Conservation (phyloP, 64 coral and sea anemone species). For the Dendrophyllia cribrosa region DNA sequence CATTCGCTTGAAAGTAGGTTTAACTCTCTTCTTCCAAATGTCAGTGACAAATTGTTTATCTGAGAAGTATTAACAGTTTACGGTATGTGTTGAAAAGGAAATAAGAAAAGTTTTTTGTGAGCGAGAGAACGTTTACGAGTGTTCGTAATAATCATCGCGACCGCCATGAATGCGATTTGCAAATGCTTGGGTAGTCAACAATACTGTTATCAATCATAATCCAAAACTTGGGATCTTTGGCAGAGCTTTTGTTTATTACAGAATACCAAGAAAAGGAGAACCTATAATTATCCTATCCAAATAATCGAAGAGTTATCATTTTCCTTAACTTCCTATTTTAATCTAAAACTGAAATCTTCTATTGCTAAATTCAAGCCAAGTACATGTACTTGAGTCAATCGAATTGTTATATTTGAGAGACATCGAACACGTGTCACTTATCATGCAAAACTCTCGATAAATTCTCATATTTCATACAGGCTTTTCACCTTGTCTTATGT, state of each 20-base stretch:
- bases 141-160: not conserved
- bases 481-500: not conserved
- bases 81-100: not conserved
- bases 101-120: not conserved
- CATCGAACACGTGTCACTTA: not conserved
- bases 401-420: not conserved
- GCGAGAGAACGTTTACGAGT: not conserved
- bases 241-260: constrained; percentile 30
- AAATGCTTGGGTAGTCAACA: constrained; percentile 41
- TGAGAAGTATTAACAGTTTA: not conserved
- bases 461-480: not conserved
- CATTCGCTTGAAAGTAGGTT: not conserved
- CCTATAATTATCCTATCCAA: constrained; percentile 45
- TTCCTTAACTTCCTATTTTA: not conserved
- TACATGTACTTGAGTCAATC: not conserved
- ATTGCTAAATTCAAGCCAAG: not conserved
- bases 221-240: constrained; percentile 10
- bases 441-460: not conserved
- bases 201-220: constrained; percentile 30
- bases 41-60: not conserved
- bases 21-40: not conserved
- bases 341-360: not conserved
- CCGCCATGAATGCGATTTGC: not conserved
- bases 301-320: not conserved
- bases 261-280: not conserved